Evolutionary conservation across 2,888 invertebrate genomes (phyloP), one percentile per base, ranked within the genome.

Genomic region (Coremacera marginata): DNA sequence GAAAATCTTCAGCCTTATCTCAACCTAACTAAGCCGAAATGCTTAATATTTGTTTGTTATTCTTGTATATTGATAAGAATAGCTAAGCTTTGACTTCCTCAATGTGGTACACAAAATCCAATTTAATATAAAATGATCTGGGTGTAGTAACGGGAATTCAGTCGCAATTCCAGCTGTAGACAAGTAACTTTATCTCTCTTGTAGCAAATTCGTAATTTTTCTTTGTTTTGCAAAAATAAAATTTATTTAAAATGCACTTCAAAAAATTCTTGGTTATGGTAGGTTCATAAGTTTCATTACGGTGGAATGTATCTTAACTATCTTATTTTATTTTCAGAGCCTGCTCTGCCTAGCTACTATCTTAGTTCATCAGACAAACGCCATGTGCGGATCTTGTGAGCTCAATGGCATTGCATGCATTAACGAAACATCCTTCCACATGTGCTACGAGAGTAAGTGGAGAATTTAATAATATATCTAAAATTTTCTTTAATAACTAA

Each of bases 381-480:
- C 79, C 0, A 16, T 19, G 0, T 87, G 86, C 75, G 70, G 80
- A 9, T 55, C 27, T 0, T 86, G 86, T 57, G 79, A 81, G 72
- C 0, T 25, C 0, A 86, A 82, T 76, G 83, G 82, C 2, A 79
- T 83, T 34, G 81, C 83, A 5, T 88, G 87, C 31, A 2, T 82
- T 34, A 85, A 83, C 55, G 62, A 80, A n/a, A 87, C 84, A 0
- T 81, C 84, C 3, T 88, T 82, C 70, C 68, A 80, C 7, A 25
- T 83, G 11, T 88, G 87, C 76, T 8, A 70, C 7, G 55, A 77
- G 0, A 76, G 77, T 5, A 5, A 14, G 68, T 34, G 4, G 27
- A 11, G 0, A 22, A 14, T 1, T n/a, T 51, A 0, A 76, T 72
- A 62, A 67, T 22, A 55, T 55, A 19, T 9, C 5, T 55, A n/a